Evolutionary conservation across 2,113 vertebrate species (phyloP).

Genomic region (Crocuta crocuta): DNA sequence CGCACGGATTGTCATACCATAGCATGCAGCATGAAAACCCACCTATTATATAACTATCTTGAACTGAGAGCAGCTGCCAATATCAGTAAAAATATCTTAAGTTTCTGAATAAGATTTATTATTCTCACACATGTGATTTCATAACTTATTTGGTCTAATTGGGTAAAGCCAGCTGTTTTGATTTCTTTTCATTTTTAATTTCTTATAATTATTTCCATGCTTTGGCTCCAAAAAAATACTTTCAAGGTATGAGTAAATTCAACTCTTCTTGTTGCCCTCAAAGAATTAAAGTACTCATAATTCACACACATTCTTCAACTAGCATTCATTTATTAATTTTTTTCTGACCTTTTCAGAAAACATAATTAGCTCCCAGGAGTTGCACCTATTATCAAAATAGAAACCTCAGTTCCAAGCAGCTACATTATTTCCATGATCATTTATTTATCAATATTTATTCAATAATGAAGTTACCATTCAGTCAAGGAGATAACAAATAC

Average conservation of each 20-base stretch:
- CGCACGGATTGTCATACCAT: neutral
- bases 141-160: neutral
- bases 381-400: neutral
- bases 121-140: slow-evolving; percentile 38
- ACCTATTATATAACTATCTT: neutral
- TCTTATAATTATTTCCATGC: slow-evolving; percentile 27
- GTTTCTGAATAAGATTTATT: neutral
- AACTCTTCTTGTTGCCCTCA: neutral
- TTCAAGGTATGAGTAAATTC: neutral
- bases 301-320: neutral
- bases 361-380: neutral
- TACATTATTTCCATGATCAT: neutral
- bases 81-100: neutral
- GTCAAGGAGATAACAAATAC: neutral
- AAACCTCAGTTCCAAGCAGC: neutral
- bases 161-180: neutral
- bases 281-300: neutral
- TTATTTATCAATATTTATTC: neutral
- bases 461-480: neutral
- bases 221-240: neutral
- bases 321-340: neutral
- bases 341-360: neutral
- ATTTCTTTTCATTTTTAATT: slow-evolving; percentile 22
- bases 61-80: neutral
- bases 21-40: neutral